Base-by-base conservation (phyloP, 2,113 vertebrate genomes). In the Cnemophilus loriae region DNA sequence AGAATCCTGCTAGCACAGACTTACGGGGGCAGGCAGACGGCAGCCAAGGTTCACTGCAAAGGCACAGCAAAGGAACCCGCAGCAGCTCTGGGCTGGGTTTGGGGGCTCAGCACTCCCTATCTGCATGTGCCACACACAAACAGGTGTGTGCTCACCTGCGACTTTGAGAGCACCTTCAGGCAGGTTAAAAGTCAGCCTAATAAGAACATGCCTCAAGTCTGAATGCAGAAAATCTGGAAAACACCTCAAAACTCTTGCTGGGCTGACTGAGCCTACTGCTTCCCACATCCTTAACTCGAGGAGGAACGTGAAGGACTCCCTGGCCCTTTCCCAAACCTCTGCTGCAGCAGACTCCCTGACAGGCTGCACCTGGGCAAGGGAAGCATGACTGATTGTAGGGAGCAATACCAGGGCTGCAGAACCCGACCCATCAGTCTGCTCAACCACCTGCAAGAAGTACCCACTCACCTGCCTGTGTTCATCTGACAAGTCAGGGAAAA, bases 1-100 rank as follows among this genome's bases (percentile, higher is more conserved):
- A n/a, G n/a, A n/a, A n/a, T n/a, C n/a, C n/a, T 2, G 9, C 60
- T 50, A 27, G 42, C 0, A 0, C 57, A 68, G 70, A 7, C 35
- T 6, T 19, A 5, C 0, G 1, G 83, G 68, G 69, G 73, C 67
- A 28, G 71, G 35, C 26, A 56, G 50, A 9, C 23, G 2, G 55
- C 30, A 1, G 0, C 60, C 0, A 1, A 42, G 47, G 57, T 22
- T 83, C 55, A 10, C 67, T 35, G 69, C 63, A 56, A 33, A 79
- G 75, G 60, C 61, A 67, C 6, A 2, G 41, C 30, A 16, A 13
- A 35, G 75, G 39, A 33, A 15, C 37, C 47, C 55, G 63, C 84
- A 65, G 87, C 77, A 81, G 77, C 55, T 60, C 76, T 18, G 39
- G 41, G 32, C 63, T 65, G 46, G 24, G 0, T 33, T 5, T 65